Conservation (phyloP, 1,140 invertebrate species). For the Bursaphelenchus mucronatus region DNA sequence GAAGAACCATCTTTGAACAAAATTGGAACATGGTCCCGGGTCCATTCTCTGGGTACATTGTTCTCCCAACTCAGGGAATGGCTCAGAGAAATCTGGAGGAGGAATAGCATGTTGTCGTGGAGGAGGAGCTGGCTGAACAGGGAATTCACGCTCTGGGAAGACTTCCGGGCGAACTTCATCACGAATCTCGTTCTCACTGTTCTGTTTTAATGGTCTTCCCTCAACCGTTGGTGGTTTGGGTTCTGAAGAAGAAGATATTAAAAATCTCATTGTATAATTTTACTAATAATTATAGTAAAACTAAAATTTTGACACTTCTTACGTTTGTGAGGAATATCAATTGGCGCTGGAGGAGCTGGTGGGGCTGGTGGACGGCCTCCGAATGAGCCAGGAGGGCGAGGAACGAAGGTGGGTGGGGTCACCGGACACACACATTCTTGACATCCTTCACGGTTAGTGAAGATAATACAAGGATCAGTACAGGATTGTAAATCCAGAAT, state of each 20-base stretch:
- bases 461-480: slow-evolving; percentile 59
- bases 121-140: no score
- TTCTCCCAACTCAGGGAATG: slow-evolving; percentile 7
- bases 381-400: slow-evolving; percentile 13
- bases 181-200: no score
- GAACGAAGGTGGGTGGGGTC: slow-evolving; percentile 8
- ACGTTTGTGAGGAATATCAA: no score
- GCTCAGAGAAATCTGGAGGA: not conserved
- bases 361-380: slow-evolving; percentile 4
- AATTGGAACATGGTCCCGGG: slow-evolving; percentile 55
- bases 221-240: no score
- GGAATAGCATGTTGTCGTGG: no score
- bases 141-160: no score
- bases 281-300: no score
- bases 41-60: slow-evolving; percentile 35
- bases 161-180: no score
- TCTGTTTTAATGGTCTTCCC: no score
- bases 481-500: slow-evolving; percentile 43
- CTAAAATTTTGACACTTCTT: no score
- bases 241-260: no score
- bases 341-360: not conserved
- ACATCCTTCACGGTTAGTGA: slow-evolving; percentile 55
- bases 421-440: slow-evolving; percentile 57
- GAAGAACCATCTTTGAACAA: slow-evolving; percentile 64
- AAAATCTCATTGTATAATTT: no score